Base-by-base conservation (phyloP, 2,113 vertebrate species). In the Lipophrys pholis region DNA sequence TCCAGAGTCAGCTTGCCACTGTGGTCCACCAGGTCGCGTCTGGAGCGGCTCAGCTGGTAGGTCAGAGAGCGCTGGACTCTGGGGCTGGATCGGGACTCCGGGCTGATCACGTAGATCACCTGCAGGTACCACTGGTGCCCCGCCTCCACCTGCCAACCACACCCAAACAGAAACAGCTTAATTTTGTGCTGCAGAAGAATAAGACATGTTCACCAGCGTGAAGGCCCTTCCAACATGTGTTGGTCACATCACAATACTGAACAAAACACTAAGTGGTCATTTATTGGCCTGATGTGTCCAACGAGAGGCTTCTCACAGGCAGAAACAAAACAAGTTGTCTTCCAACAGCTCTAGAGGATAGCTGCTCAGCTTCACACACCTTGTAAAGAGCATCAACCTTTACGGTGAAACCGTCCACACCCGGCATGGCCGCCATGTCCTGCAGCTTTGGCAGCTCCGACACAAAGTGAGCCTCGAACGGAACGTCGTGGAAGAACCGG, bases 61-160 rank as follows among this genome's bases (percentile, higher is more conserved):
- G 91, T 51, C 8, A 95, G 84, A 0, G 97, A 98, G 8, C 97
- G 96, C 79, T 96, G 96, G 0, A 97, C 91, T 6, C 97, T 94
- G 1, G 95, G 95, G 35, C 95, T 91, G 0, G 95, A 92, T 39
- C 89, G 78, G 1, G 94, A 94, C 77, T 99, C 97, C 0, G 97
- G 98, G 1, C 96, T 92, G 3, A 99, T 99, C 5, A 99, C 87
- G 0, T 99, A 99, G 85, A 99, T 99, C 41, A 99, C 97, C 48
- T 99, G 98, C 5, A 99, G 95, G 75, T 99, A 98, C 98, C 98
- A 99, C 91, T 99, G 97, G 76, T 99, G 98, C 0, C 98, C 98
- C 0, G 97, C 96, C 87, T 98, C 98, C 91, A 99, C 98, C 98
- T 99, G 80, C 6, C n/a, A 66, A 71, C 72, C 52, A 85, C 7